phyloP scores from a whole-genome alignment of 2,797 vertebrate species.

The Catamblyrhynchus diadema region DNA sequence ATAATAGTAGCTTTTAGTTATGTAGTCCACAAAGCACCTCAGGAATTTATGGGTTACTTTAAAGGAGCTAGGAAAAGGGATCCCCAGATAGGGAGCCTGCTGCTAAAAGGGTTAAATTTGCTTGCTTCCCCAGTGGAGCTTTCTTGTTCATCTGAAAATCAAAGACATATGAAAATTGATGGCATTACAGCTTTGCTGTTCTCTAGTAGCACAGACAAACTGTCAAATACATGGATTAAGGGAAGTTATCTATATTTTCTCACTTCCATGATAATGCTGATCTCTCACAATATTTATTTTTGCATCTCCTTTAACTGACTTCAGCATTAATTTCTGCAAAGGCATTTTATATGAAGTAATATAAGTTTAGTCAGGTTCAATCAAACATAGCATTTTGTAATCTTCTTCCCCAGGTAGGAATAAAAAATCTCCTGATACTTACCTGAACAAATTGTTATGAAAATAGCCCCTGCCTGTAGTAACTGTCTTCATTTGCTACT shows the following conservation, averaged over 20 bases:
- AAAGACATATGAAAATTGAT: not conserved
- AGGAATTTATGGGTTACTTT: not conserved
- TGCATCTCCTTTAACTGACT: slow-evolving; percentile 18
- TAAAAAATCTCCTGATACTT: slow-evolving; percentile 33
- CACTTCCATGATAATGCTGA: not conserved
- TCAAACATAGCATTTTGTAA: slow-evolving; percentile 30
- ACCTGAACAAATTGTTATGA: slow-evolving; percentile 59
- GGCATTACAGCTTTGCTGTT: not conserved
- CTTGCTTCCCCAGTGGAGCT: fast-evolving
- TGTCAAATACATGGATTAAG: not conserved
- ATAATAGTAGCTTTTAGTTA: not conserved
- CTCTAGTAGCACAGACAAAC: not conserved
- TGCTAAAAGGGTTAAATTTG: not conserved
- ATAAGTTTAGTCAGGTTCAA: slow-evolving; percentile 27
- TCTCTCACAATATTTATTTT: slow-evolving; percentile 5
- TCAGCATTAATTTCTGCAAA: slow-evolving; percentile 4
- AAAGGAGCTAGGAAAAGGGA: not conserved
- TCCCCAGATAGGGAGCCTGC: not conserved
- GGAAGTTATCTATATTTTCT: not conserved
- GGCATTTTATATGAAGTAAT: not conserved
- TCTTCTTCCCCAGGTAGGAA: slow-evolving; percentile 28
- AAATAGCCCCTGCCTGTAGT: slow-evolving; percentile 53
- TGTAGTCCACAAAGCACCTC: not conserved
- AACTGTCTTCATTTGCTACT: slow-evolving; percentile 39
- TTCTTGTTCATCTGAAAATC: not conserved